Conservation (phyloP, 2,888 invertebrate species). For the Dicyrtoma fusca region DNA sequence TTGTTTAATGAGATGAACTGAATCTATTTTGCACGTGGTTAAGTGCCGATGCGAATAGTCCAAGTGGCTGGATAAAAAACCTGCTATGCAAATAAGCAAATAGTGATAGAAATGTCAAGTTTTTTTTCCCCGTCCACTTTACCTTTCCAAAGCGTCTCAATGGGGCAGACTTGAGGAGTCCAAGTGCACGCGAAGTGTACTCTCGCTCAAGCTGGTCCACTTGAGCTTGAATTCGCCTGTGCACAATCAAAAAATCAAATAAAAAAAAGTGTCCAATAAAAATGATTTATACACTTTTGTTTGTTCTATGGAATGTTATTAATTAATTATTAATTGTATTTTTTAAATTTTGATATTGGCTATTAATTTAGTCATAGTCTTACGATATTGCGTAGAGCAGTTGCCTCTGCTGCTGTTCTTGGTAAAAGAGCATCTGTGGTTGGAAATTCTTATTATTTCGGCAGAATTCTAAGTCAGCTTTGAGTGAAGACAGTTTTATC, state of each 20-base stretch:
- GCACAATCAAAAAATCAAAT: conserved; percentile 59
- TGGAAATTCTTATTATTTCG: conserved; percentile 60
- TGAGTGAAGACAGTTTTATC: conserved; percentile 68
- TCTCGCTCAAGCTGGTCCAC: conserved; percentile 72
- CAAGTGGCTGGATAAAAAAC: too few species aligned
- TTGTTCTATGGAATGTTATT: too few species aligned
- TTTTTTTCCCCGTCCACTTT: too few species aligned
- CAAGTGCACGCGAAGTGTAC: conserved; percentile 69
- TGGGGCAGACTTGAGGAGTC: conserved; percentile 67
- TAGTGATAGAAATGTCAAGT: too few species aligned
- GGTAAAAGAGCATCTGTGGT: conserved; percentile 59
- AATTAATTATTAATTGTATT: too few species aligned
- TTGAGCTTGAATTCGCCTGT: conserved; percentile 71
- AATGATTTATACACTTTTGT: neutral
- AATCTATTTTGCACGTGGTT: too few species aligned
- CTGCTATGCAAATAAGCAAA: too few species aligned
- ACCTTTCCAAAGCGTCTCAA: conserved; percentile 69
- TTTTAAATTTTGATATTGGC: too few species aligned
- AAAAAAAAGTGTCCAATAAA: too few species aligned
- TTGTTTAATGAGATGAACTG: too few species aligned
- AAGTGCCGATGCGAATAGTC: too few species aligned
- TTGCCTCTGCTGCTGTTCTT: conserved; percentile 70
- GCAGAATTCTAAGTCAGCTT: conserved; percentile 68
- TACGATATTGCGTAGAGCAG: conserved; percentile 69
- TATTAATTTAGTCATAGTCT: too few species aligned